These are phyloP conservation scores for Rhipidura dahli DNA, from an alignment of 2,113 vertebrate species.

Conservation along the genomic window DNA sequence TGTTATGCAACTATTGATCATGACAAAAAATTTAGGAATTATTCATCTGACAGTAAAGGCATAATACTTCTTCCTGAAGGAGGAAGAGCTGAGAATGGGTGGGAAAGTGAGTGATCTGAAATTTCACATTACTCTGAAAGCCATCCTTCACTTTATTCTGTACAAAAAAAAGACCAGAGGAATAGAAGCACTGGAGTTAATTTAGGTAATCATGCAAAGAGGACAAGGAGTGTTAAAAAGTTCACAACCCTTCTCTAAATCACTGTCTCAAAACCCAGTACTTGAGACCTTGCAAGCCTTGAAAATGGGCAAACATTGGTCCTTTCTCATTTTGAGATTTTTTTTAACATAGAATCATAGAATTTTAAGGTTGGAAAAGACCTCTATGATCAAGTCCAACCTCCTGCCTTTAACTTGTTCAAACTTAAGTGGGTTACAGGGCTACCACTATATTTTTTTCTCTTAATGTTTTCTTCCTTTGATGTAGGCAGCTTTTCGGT, in stretches of 20 bases:
- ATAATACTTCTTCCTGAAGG: too few relatives aligned
- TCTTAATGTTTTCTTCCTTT: not conserved
- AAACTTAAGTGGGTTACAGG: not conserved
- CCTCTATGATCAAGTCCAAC: not conserved
- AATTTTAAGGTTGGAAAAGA: not conserved
- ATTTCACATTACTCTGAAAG: not conserved
- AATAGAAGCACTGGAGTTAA: not conserved
- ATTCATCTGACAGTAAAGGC: not conserved
- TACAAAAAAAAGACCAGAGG: not conserved
- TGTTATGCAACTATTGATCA: not conserved
- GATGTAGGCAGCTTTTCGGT: not conserved
- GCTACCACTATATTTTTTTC: not conserved
- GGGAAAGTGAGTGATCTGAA: not conserved
- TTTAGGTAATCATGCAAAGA: not conserved
- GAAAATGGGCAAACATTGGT: not conserved
- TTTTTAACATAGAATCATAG: not conserved
- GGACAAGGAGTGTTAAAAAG: not conserved
- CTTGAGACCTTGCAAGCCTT: not conserved
- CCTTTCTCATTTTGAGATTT: not conserved
- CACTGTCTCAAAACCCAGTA: not conserved
- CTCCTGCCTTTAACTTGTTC: not conserved
- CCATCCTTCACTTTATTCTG: not conserved
- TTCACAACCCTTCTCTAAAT: not conserved
- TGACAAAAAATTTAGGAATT: not conserved
- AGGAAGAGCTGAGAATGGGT: not conserved